Evolutionary conservation across 2,888 invertebrate genomes (phyloP).

Genomic region (Lacanobia wlatinum): DNA sequence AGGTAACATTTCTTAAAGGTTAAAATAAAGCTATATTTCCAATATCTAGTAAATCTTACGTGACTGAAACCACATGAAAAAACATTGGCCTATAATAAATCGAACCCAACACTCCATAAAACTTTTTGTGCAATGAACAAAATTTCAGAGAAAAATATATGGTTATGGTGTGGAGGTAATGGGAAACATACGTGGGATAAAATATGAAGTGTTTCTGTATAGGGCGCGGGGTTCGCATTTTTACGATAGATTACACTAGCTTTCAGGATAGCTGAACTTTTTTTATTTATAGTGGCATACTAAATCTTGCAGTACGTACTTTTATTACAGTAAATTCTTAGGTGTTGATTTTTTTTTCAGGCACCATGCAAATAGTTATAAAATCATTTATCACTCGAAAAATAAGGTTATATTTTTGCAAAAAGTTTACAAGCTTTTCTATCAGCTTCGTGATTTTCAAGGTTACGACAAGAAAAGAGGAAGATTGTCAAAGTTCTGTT

Average conservation of each 20-base stretch:
- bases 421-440: no score
- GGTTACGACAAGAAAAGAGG: no score
- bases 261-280: slow-evolving; percentile 22
- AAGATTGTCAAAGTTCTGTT: no score
- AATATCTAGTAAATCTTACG: slow-evolving; percentile 54
- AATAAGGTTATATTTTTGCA: no score
- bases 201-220: slow-evolving; percentile 63
- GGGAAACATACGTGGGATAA: slow-evolving; percentile 62
- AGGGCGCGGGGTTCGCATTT: slow-evolving; percentile 45
- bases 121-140: slow-evolving; percentile 63
- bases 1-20: background rate
- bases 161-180: slow-evolving; percentile 61
- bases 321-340: background rate
- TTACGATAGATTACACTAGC: slow-evolving; percentile 45
- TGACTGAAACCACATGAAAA: slow-evolving; percentile 41
- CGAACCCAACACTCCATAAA: slow-evolving; percentile 57
- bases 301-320: background rate
- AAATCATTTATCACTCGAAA: no score
- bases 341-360: background rate
- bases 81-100: slow-evolving; percentile 56
- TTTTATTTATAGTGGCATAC: slow-evolving; percentile 21
- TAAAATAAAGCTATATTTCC: slow-evolving; percentile 46
- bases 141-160: slow-evolving; percentile 64
- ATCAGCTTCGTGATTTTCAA: no score
- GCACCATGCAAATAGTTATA: no score